Evolutionary conservation across 2,113 vertebrate genomes (phyloP), one percentile per base, ranked within the genome.

Genomic region (Lepisosteus osseus): DNA sequence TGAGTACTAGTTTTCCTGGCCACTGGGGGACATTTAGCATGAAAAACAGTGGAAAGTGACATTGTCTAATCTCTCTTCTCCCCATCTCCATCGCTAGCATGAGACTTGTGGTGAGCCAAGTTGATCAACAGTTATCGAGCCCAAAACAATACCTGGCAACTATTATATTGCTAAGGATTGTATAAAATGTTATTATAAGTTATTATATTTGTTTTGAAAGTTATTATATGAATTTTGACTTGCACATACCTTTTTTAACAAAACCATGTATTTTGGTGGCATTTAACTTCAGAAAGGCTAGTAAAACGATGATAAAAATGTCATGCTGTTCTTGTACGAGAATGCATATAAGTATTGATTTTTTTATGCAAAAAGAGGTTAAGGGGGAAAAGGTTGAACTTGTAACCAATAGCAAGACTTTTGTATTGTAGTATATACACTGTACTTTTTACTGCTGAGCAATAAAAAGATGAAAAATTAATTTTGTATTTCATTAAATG

Each of bases 401-500:
- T 67, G 72, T 89, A 83, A 86, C 83, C 73, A 80, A 85, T 77
- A 84, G 85, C 71, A 83, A 86, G 82, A 85, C 84, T 90, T 90
- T 90, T 90, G 84, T 90, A 92, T 86, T 77, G 84, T 91, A 89
- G 87, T 88, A 91, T 84, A 73, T 66, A 88, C 86, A 89, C 86
- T 91, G 90, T 91, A 88, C 85, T 91, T 91, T 92, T 88, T 91
- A 92, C 87, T 83, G 87, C 86, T 85, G 86, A 91, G 89, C 89
- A 91, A 92, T 92, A 91, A 89, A 91, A 73, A 74, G 45, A 51
- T 51, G 47, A 51, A 51, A 51, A 51, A 51, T 51, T 51, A 51
- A 9, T 51, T 51, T 51, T 51, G 5, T 51, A 51, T 6, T 51
- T 51, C 9, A 51, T 29, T 29, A 29, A 29, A 29, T 29, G 29